Conservation (phyloP, 2,797 vertebrate species). For the Sebastiscus tertius region DNA sequence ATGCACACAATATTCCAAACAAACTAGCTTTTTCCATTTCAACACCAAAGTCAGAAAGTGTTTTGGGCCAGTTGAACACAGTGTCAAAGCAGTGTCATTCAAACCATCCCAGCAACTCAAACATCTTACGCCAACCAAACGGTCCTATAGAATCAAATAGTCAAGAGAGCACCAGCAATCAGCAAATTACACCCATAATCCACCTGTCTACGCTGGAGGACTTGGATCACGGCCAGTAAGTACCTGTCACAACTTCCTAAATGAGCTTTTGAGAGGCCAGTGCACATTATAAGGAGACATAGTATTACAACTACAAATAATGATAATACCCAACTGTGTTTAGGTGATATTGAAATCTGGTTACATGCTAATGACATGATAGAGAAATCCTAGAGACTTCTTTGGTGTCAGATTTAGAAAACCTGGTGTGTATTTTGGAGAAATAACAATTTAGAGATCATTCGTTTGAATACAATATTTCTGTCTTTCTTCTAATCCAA, state of each 20-base stretch:
- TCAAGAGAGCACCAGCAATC: constrained; percentile 1
- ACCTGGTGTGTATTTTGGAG: neutral
- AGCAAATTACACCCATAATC: constrained; percentile 15
- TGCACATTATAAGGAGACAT: neutral
- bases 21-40: neutral
- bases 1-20: neutral
- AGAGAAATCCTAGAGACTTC: neutral
- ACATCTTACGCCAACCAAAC: neutral
- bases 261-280: neutral
- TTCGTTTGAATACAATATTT: neutral
- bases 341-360: neutral
- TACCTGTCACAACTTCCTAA: neutral
- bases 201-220: constrained; percentile 20
- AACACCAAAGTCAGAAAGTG: neutral
- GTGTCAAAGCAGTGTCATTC: constrained; percentile 16
- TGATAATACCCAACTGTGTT: neutral
- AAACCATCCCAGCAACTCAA: neutral
- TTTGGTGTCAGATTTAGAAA: neutral
- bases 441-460: neutral
- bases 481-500: neutral
- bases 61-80: neutral
- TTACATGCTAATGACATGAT: neutral
- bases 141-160: neutral
- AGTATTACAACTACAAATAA: neutral
- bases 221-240: constrained; percentile 63